phyloP scores from a whole-genome alignment of 2,888 invertebrate species.

The Agriopis aurantiaria region DNA sequence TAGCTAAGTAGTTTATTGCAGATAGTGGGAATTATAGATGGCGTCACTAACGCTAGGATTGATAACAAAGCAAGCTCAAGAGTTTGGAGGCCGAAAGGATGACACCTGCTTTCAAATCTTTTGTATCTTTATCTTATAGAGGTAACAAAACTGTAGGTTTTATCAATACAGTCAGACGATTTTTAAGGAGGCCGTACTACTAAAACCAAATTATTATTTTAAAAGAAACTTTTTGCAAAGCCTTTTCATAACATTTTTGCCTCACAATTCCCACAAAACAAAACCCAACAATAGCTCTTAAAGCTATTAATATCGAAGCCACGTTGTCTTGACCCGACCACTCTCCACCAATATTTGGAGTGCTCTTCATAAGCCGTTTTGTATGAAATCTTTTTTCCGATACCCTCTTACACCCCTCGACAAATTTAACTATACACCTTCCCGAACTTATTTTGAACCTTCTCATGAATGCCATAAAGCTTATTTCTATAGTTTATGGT shows the following conservation, averaged over 20 bases:
- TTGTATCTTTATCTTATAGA: no score
- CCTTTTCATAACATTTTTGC: background rate
- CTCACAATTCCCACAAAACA: constrained; percentile 52
- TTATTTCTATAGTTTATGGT: constrained; percentile 12
- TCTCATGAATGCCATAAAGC: constrained; percentile 45
- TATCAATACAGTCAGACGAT: no score
- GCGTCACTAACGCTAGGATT: no score
- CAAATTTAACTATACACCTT: constrained; percentile 37
- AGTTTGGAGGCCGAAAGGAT: no score
- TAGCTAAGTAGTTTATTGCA: no score
- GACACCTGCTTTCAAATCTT: no score
- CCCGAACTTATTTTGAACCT: constrained; percentile 40
- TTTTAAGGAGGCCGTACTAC: no score
- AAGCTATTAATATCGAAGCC: constrained; percentile 70
- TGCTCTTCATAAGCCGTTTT: constrained; percentile 63
- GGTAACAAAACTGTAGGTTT: no score
- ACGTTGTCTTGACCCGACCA: constrained; percentile 57
- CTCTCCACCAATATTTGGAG: constrained; percentile 70
- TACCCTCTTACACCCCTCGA: constrained; percentile 73
- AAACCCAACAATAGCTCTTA: constrained; percentile 52
- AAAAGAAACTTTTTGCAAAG: background rate
- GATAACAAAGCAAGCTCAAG: no score
- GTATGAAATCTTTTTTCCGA: constrained; percentile 78
- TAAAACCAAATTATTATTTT: no score
- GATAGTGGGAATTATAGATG: no score